Conservation (phyloP, 1,140 invertebrate species). For the Danaus plexippus region DNA sequence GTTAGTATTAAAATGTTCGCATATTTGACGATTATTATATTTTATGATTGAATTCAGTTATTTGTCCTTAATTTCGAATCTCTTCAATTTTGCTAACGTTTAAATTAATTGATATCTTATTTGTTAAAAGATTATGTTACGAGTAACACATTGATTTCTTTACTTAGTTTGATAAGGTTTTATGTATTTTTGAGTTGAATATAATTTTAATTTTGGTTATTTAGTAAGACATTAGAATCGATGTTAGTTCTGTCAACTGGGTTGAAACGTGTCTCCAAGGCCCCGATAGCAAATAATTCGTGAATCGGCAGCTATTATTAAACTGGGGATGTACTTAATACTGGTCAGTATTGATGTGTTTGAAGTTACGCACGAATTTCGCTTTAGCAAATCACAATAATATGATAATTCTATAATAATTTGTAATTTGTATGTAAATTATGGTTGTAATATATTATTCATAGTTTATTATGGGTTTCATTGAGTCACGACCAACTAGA, state of each 20-base stretch:
- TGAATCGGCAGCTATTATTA: slow-evolving; percentile 17
- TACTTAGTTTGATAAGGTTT: slow-evolving; percentile 29
- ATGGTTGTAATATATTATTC: slow-evolving; percentile 55
- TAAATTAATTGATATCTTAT: slow-evolving; percentile 19
- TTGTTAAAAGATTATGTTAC: slow-evolving; percentile 20
- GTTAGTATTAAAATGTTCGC: slow-evolving; percentile 10
- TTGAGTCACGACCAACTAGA: slow-evolving; percentile 32
- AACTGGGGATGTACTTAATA: slow-evolving; percentile 35
- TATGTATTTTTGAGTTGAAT: slow-evolving; percentile 18
- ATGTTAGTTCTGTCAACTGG: too few species aligned
- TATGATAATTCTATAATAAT: slow-evolving; percentile 18
- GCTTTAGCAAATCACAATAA: slow-evolving; percentile 8
- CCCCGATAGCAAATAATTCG: too few species aligned
- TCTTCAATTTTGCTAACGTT: slow-evolving; percentile 13
- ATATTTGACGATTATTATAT: slow-evolving; percentile 8
- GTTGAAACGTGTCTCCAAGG: too few species aligned
- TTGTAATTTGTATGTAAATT: slow-evolving; percentile 39
- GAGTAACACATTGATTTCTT: slow-evolving; percentile 19
- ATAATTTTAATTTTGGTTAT: slow-evolving; percentile 22
- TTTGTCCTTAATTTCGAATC: slow-evolving; percentile 8
- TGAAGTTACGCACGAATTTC: slow-evolving; percentile 7
- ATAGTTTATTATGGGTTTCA: slow-evolving; percentile 37
- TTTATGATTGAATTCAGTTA: slow-evolving; percentile 11
- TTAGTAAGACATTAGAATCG: too few species aligned
- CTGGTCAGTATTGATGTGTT: slow-evolving; percentile 34